These are phyloP conservation scores for Lithodes maja DNA, from an alignment of 2,888 invertebrate genomes.

Conservation along the genomic window DNA sequence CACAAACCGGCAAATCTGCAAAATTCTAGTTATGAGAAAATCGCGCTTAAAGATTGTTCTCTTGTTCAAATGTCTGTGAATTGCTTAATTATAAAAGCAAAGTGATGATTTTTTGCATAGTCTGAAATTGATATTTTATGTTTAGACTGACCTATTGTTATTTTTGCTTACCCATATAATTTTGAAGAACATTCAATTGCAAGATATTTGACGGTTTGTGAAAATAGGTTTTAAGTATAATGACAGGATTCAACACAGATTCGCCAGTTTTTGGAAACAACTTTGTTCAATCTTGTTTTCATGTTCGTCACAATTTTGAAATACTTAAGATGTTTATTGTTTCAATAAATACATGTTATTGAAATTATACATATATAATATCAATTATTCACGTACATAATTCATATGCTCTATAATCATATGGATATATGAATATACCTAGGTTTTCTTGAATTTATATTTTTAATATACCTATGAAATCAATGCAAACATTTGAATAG, in stretches of 20 bases:
- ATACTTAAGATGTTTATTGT: neutral
- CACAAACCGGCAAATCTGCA: slow-evolving; percentile 37
- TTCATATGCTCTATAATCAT: neutral
- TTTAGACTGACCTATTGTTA: slow-evolving; percentile 2
- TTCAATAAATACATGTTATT: neutral
- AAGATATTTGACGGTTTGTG: slow-evolving; percentile 38
- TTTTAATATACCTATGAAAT: neutral
- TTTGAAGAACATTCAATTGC: slow-evolving; percentile 31
- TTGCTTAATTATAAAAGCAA: slow-evolving; percentile 14
- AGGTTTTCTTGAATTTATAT: neutral
- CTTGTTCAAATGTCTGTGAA: slow-evolving; percentile 2
- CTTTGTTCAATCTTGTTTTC: neutral
- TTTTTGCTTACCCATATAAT: slow-evolving; percentile 15
- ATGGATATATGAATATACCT: neutral
- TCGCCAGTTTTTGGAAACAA: slow-evolving; percentile 25
- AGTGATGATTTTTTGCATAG: slow-evolving; percentile 19
- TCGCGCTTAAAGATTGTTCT: neutral
- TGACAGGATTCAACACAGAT: slow-evolving; percentile 14
- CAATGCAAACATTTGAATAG: neutral
- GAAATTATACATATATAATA: slow-evolving; percentile 13
- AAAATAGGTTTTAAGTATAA: slow-evolving; percentile 5
- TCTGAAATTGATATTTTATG: neutral
- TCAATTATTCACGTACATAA: neutral
- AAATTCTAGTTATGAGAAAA: slow-evolving; percentile 27
- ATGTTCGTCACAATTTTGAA: neutral